Evolutionary conservation across 2,113 vertebrate species (phyloP).

Genomic region (Pyrgilauda ruficollis): DNA sequence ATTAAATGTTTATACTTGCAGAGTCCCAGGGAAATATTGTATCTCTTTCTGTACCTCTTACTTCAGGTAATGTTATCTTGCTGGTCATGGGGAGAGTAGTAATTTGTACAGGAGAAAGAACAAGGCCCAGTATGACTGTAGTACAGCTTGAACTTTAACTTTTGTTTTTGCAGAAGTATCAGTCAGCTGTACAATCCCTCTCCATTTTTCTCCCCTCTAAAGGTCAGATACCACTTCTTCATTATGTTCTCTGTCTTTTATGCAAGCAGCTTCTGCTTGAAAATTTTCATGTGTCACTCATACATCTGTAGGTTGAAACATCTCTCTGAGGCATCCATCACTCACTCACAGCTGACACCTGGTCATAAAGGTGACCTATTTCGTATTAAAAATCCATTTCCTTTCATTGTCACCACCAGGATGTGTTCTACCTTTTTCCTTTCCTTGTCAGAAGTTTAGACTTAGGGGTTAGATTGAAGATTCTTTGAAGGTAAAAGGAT

Average conservation of each 20-base stretch:
- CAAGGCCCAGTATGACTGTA: neutral
- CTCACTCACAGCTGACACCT: neutral
- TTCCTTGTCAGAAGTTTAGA: neutral
- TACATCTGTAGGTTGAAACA: neutral
- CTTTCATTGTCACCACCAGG: neutral
- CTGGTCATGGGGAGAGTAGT: neutral
- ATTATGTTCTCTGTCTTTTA: neutral
- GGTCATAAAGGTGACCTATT: conserved; percentile 40
- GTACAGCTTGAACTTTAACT: neutral
- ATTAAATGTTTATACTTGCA: neutral
- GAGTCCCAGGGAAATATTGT: neutral
- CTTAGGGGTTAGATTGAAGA: neutral
- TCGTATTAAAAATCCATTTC: conserved; percentile 39
- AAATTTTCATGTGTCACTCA: neutral
- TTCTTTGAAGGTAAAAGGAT: neutral
- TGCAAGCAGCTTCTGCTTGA: neutral
- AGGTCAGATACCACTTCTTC: conserved; percentile 12
- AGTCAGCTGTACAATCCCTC: neutral
- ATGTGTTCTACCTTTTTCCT: neutral
- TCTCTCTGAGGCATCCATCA: neutral
- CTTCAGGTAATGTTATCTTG: neutral
- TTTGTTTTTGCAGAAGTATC: neutral
- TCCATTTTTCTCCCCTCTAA: neutral
- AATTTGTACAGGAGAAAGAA: neutral
- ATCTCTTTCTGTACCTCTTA: neutral